Evolutionary conservation across 2,113 vertebrate genomes (phyloP), one percentile per base, ranked within the genome.

Genomic region (Menura novaehollandiae): DNA sequence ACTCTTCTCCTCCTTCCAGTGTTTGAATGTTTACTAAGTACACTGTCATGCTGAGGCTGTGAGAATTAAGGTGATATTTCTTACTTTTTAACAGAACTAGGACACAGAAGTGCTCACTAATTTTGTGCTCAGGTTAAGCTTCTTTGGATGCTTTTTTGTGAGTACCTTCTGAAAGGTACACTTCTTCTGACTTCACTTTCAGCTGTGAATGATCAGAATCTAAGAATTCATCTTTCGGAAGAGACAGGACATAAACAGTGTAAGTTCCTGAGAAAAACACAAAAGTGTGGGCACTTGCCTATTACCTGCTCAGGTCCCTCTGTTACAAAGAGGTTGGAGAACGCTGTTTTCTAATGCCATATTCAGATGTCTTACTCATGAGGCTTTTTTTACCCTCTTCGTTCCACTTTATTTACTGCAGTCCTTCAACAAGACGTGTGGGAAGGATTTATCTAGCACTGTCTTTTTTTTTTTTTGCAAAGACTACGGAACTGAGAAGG

Each of bases 1-100:
- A 93, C 55, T 95, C 30, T 91, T 8, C 62, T 94, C 76, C 64
- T 92, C 46, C 44, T 90, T 73, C 16, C n/a, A 64, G 46, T 46
- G 79, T 83, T 66, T 80, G 35, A 77, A n/a, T 93, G 63, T 90
- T 96, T 94, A 74, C 37, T 56, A 13, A 91, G 49, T 66, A 20
- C 46, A 13, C 71, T 72, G 22, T 66, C 46, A 9, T 73, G 69
- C 69, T 64, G 69, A 79, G 74, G n/a, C 49, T 72, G 55, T 78
- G 88, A 85, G 88, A 91, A 60, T 91, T 81, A 72, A 90, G 79
- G 71, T 93, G 92, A 28, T 83, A 86, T 6, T 88, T 96, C 79
- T 73, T 78, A 93, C 35, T 53, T 92, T 83, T 74, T 74, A 46
- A 46, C 3, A 5, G 72, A 94, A 84, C 51, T 83, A 67, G 91